Conservation (phyloP, 2,797 vertebrate genomes). For the Leptatherina wallacei region DNA sequence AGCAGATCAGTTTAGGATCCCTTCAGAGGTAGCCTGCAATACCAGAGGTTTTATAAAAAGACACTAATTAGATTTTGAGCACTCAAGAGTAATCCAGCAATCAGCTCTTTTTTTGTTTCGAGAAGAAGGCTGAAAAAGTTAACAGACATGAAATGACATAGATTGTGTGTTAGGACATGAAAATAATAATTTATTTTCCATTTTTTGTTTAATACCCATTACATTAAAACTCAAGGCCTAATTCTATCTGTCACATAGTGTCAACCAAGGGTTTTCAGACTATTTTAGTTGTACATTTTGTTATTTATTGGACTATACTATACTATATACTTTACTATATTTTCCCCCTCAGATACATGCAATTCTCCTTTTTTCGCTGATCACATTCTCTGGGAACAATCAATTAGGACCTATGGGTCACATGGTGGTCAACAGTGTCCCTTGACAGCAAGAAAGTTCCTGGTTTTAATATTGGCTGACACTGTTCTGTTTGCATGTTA, state of each 20-base stretch:
- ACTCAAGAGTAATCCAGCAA: conserved; percentile 66
- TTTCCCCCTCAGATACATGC: background rate
- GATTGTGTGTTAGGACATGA: conserved; percentile 16
- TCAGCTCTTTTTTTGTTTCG: conserved; percentile 50
- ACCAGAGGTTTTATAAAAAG: conserved; percentile 76
- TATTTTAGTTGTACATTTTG: background rate
- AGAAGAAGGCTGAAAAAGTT: conserved; percentile 33
- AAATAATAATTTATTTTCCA: background rate
- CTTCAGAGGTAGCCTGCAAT: conserved; percentile 49
- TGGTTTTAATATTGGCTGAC: background rate
- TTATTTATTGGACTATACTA: background rate
- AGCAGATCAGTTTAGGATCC: conserved; percentile 34
- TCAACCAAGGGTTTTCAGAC: background rate
- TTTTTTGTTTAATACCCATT: background rate
- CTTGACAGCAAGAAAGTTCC: background rate
- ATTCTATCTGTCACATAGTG: background rate
- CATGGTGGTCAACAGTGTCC: background rate
- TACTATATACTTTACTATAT: too few species aligned
- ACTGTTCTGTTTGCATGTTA: background rate
- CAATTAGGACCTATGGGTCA: background rate
- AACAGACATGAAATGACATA: conserved; percentile 42
- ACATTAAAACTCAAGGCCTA: background rate
- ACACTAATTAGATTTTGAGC: conserved; percentile 76
- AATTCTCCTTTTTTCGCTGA: background rate
- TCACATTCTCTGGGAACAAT: background rate